Evolutionary conservation across 2,888 invertebrate genomes (phyloP), one percentile per base, ranked within the genome.

Genomic region (Agonum fuliginosum): DNA sequence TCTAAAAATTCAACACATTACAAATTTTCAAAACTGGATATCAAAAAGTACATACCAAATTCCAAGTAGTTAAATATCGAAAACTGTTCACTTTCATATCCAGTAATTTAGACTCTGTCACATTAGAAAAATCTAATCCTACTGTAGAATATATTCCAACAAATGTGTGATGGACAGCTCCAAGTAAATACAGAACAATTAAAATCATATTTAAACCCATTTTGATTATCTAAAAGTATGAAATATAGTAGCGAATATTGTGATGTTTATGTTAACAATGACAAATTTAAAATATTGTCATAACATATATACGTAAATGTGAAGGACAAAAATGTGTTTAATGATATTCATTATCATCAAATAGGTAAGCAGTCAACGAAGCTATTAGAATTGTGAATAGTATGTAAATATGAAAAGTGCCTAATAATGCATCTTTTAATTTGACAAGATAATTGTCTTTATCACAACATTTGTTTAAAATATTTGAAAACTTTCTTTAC

Each of bases 11-110:
- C 1, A 37, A 37, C 12, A 2, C n/a, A 12, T 37, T n/a, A 37
- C n/a, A 37, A 37, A 37, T n/a, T 3, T 37, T n/a, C 2, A 2
- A 6, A 37, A 37, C 1, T 20, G 48, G 77, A 6, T 24, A 62
- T 54, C 43, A 22, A 54, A 2, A 10, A 37, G 51, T 20, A 74
- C 73, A 78, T 80, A 80, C 80, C 34, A 79, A 43, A 58, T 80
- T 80, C 80, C 80, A 80, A 17, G 65, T 43, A 12, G 80, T 79
- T 1, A 80, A 76, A 41, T 80, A 80, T 43, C 79, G 58, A 17
- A 70, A 72, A 27, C 74, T 73, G 17, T 80, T 79, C 2, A 48
- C 62, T 74, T 80, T 65, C 74, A 80, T 79, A 67, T 80, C 80
- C 3, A 65, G 10, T 30, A 62, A 14, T 62, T 30, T 62, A 1